These are phyloP conservation scores for Clarias macrocephalus DNA, from an alignment of 2,113 vertebrate genomes.

Conservation along the genomic window DNA sequence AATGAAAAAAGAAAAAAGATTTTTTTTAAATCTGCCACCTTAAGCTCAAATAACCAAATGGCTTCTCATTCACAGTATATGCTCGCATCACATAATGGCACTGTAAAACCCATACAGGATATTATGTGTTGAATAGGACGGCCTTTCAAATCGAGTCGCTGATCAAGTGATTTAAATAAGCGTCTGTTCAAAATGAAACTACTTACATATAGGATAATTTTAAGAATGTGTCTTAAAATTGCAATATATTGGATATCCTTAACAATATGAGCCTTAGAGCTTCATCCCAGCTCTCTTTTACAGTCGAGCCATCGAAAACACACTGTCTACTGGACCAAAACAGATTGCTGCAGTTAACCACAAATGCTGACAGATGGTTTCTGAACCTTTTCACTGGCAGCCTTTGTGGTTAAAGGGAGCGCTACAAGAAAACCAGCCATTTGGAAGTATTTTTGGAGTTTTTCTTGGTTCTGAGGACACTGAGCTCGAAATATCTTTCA, in stretches of 20 bases:
- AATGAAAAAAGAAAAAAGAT: neutral
- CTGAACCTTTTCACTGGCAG: conserved; percentile 68
- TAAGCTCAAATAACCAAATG: neutral
- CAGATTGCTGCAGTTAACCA: conserved; percentile 71
- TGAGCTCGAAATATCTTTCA: conserved; percentile 39
- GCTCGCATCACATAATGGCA: neutral
- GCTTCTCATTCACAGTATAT: neutral
- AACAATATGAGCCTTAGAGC: neutral
- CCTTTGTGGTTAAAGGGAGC: conserved; percentile 67
- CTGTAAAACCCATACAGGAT: neutral
- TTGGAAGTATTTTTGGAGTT: conserved; percentile 59
- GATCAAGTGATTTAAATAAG: neutral
- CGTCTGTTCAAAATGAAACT: neutral
- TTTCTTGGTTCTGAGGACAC: conserved; percentile 44
- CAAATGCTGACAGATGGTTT: conserved; percentile 77
- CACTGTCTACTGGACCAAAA: conserved; percentile 67
- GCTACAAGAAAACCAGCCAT: conserved; percentile 64
- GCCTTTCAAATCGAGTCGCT: neutral
- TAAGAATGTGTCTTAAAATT: neutral
- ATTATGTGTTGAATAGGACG: neutral
- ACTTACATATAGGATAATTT: neutral
- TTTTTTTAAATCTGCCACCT: neutral
- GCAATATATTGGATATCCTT: neutral
- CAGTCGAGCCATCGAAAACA: conserved; percentile 35
- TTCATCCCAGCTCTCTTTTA: conserved; percentile 16